phyloP scores from a whole-genome alignment of 1,140 invertebrate genomes.

The Drosophila arizonae region DNA sequence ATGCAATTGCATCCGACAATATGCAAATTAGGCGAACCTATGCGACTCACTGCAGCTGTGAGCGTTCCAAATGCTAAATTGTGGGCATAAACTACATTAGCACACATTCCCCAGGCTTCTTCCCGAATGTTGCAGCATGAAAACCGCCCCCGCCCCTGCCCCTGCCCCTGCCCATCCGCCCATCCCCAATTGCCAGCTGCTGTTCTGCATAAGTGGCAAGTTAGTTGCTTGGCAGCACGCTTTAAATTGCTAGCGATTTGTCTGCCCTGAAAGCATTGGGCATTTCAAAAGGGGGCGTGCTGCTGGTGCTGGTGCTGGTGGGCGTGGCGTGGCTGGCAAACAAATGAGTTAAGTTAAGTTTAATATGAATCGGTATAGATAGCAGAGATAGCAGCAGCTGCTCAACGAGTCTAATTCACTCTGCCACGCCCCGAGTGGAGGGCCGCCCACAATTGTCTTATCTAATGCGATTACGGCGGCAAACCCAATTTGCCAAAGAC shows the following conservation, averaged over 20 bases:
- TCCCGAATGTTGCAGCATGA: neutral
- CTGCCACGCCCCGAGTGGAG: neutral
- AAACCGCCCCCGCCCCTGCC: neutral
- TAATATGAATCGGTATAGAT: conserved; percentile 29
- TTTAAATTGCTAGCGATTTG: conserved; percentile 55
- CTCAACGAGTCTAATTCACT: neutral
- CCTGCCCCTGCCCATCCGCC: too few species aligned
- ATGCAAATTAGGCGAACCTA: conserved; percentile 70
- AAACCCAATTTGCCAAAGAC: conserved; percentile 13
- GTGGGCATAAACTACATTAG: conserved; percentile 75
- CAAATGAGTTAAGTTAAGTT: conserved; percentile 49
- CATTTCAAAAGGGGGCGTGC: too few species aligned
- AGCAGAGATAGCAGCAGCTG: neutral
- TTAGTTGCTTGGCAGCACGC: conserved; percentile 55
- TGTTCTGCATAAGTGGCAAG: conserved; percentile 38
- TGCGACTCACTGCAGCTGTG: conserved; percentile 52
- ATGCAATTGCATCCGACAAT: conserved; percentile 69
- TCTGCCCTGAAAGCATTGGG: conserved; percentile 29
- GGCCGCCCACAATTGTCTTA: conserved; percentile 20
- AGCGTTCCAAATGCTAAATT: conserved; percentile 63
- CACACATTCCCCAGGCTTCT: conserved; percentile 30
- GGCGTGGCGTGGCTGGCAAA: conserved; percentile 14
- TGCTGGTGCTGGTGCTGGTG: neutral
- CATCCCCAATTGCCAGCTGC: neutral
- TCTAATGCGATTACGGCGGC: conserved; percentile 22